phyloP scores from a whole-genome alignment of 1,140 invertebrate species.

The Camponotus pennsylvanicus region DNA sequence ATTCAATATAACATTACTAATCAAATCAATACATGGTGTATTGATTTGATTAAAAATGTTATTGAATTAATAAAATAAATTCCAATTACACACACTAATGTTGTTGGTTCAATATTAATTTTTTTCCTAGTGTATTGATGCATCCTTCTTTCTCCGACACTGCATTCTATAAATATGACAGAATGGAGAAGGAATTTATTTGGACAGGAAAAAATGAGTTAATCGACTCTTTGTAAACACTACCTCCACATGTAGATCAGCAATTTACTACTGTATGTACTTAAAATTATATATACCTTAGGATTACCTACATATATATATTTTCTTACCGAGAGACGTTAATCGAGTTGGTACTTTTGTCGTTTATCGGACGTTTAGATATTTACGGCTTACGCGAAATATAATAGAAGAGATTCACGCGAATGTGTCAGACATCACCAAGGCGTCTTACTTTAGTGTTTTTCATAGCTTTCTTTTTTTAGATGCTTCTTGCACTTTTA shows the following conservation, averaged over 20 bases:
- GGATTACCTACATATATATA: conserved; percentile 59
- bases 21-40: too few relatives aligned
- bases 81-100: too few relatives aligned
- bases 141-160: too few relatives aligned
- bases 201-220: not conserved
- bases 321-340: conserved; percentile 73
- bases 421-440: not conserved
- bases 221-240: conserved; percentile 35
- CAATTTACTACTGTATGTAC: conserved; percentile 47
- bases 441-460: not conserved
- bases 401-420: not conserved
- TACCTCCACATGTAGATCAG: conserved; percentile 50
- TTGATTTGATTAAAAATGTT: too few relatives aligned
- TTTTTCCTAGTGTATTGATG: too few relatives aligned
- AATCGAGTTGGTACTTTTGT: conserved; percentile 64
- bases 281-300: conserved; percentile 53
- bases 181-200: not conserved
- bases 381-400: conserved; percentile 12
- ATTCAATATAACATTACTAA: too few relatives aligned
- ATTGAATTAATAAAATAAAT: too few relatives aligned
- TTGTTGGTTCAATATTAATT: too few relatives aligned
- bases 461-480: not conserved
- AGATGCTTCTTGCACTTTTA: conserved; percentile 20
- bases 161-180: not conserved
- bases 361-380: conserved; percentile 49